These are phyloP conservation scores for Drosophila ambigua DNA, from an alignment of 1,140 invertebrate species.

Conservation along the genomic window DNA sequence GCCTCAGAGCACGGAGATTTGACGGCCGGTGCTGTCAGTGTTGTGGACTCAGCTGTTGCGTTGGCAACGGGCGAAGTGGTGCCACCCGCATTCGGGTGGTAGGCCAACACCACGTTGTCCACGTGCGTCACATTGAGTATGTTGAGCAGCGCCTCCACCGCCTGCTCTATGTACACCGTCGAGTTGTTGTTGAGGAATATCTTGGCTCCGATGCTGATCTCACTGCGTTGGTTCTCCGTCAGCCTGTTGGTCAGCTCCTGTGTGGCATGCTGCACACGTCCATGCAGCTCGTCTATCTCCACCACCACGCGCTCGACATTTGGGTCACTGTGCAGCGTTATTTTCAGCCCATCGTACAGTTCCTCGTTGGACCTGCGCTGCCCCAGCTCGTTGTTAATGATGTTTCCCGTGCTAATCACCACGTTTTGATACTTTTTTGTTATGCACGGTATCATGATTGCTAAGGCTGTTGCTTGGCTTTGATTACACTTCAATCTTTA, in stretches of 20 bases:
- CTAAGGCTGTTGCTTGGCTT: conserved; percentile 3
- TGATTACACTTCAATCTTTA: neutral
- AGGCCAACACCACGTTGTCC: conserved; percentile 81
- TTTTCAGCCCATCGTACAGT: conserved; percentile 78
- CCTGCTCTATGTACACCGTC: conserved; percentile 55
- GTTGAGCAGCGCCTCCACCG: conserved; percentile 64
- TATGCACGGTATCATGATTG: conserved; percentile 75
- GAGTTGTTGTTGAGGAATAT: conserved; percentile 86
- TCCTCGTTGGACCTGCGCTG: conserved; percentile 91
- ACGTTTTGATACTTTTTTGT: conserved; percentile 78
- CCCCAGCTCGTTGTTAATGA: conserved; percentile 91
- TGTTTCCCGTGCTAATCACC: conserved; percentile 93
- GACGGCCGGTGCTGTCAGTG: conserved; percentile 39
- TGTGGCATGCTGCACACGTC: conserved; percentile 73
- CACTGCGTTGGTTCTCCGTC: conserved; percentile 86
- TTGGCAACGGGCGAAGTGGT: conserved; percentile 48
- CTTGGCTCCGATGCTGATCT: conserved; percentile 88
- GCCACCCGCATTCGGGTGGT: conserved; percentile 67
- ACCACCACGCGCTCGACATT: conserved; percentile 60
- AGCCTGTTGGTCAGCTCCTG: conserved; percentile 86
- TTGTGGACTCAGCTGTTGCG: conserved; percentile 27
- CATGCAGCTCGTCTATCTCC: conserved; percentile 63
- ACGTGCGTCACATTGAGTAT: conserved; percentile 76
- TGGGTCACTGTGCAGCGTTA: conserved; percentile 69
- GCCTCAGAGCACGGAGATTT: conserved; percentile 46